Evolutionary conservation across 2,888 invertebrate species (phyloP), one percentile per base, ranked within the genome.

Genomic region (Epicampocera succincta): DNA sequence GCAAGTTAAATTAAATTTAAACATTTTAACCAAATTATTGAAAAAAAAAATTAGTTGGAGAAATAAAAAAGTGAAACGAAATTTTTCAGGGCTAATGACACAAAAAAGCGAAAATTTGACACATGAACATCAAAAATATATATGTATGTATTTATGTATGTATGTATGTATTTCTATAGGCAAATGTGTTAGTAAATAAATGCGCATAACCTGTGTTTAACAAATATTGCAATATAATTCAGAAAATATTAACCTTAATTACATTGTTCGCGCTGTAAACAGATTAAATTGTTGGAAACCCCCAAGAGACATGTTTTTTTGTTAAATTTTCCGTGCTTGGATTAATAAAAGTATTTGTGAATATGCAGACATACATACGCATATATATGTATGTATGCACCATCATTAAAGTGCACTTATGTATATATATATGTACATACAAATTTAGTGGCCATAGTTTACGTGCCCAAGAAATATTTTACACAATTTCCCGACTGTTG

Each of bases 121-220:
- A 33, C 46, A 17, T 54, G 17, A 17, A 3, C 25, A 68, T 4
- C 42, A 9, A 33, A 33, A 58, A 38, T n/a, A n/a, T n/a, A n/a
- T n/a, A 33, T 58, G 13, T 21, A 38, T 17, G 15, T 15, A 25
- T 25, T 25, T 3, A 8, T 33, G 1, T 8, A 8, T n/a, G n/a
- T n/a, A 33, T 58, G 13, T 21, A 38, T 17, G 15, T 15, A 25
- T 25, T 25, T 3, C 8, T 33, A 5, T 8, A 8, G 9, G 33
- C 33, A 48, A 40, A 6, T 71, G 54, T 48, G 60, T 63, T 48
- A 0, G 42, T 42, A 56, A 44, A 48, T 56, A 71, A 48, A 38
- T 71, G 63, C 56, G 63, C 44, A 63, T 63, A 50, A 19, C 29
- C 13, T 19, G 21, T 33, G 33, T 33, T 33, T 5, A 33, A 9